Evolutionary conservation across 2,113 vertebrate genomes (phyloP).

Genomic region (Lanius ludovicianus): DNA sequence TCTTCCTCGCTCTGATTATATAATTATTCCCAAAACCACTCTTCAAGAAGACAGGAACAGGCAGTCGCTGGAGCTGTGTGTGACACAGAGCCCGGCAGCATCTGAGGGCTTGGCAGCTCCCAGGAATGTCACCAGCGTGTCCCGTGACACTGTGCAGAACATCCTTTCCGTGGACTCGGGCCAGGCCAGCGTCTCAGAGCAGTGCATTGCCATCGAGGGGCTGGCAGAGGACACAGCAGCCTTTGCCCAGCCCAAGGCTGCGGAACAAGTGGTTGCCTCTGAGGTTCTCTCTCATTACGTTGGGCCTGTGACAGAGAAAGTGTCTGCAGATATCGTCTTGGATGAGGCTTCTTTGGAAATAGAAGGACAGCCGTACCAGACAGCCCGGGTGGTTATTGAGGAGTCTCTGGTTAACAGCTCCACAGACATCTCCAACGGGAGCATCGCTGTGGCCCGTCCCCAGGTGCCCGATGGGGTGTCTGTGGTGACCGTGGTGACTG

Average conservation of each 20-base stretch:
- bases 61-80: conserved; percentile 75
- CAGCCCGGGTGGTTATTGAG: conserved; percentile 77
- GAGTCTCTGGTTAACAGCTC: conserved; percentile 72
- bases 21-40: conserved; percentile 85
- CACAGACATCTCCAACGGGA: conserved; percentile 38
- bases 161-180: conserved; percentile 62
- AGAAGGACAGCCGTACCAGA: conserved; percentile 73
- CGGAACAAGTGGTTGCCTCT: conserved; percentile 68
- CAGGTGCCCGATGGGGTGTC: conserved; percentile 73
- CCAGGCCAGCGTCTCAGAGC: conserved; percentile 76
- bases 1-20: conserved; percentile 90
- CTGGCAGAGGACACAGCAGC: conserved; percentile 72
- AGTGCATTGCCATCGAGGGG: conserved; percentile 77
- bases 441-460: conserved; percentile 57
- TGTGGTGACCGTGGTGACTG: conserved; percentile 77
- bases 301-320: conserved; percentile 43
- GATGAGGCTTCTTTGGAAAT: conserved; percentile 75
- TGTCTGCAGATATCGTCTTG: conserved; percentile 72
- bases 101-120: conserved; percentile 47
- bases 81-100: conserved; percentile 55
- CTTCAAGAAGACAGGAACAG: conserved; percentile 74
- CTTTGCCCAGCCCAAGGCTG: conserved; percentile 49
- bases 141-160: conserved; percentile 67
- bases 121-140: background rate
- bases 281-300: conserved; percentile 73